Percentiles rank a stretch among this genome's conserved stretches.
Evolutionary conservation across 1,140 invertebrate species (phyloP).

Genomic region (Heliconius himera): DNA sequence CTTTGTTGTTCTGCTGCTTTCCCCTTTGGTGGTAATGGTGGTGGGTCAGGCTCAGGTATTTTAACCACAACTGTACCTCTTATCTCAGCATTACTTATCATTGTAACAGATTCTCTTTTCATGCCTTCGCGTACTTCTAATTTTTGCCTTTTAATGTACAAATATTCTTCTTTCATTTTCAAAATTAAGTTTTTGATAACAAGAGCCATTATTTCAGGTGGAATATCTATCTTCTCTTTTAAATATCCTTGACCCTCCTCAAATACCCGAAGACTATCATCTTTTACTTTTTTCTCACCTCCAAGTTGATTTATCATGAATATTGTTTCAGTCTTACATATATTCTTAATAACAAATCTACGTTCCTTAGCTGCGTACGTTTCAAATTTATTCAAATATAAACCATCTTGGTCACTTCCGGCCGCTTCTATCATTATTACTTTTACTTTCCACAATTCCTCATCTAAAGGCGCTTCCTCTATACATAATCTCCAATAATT

Average conservation of each 20-base stretch:
- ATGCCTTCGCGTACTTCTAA: conserved; percentile 68
- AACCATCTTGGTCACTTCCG: conserved; percentile 69
- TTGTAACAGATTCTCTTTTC: conserved; percentile 65
- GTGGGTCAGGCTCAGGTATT: conserved; percentile 37
- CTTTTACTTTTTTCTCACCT: conserved; percentile 70
- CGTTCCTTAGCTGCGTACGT: conserved; percentile 66
- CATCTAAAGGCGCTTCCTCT: conserved; percentile 59
- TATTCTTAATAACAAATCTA: conserved; percentile 78
- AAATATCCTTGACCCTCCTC: conserved; percentile 67
- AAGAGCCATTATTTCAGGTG: conserved; percentile 67
- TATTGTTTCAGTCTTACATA: conserved; percentile 75
- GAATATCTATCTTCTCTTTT: conserved; percentile 72
- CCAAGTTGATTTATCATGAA: conserved; percentile 78
- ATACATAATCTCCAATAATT: conserved; percentile 63
- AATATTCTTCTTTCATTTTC: conserved; percentile 73
- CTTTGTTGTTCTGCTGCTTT: conserved; percentile 51
- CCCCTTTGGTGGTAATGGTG: conserved; percentile 37
- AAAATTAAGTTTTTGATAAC: conserved; percentile 75
- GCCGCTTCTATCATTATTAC: conserved; percentile 71
- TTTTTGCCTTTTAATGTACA: conserved; percentile 68
- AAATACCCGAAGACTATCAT: conserved; percentile 70
- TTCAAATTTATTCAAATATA: conserved; percentile 75
- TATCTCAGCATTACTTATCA: conserved; percentile 64
- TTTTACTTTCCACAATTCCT: conserved; percentile 64
- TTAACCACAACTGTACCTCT: conserved; percentile 54